Conservation (phyloP, 1,140 invertebrate species). For the Pectinophora gossypiella region DNA sequence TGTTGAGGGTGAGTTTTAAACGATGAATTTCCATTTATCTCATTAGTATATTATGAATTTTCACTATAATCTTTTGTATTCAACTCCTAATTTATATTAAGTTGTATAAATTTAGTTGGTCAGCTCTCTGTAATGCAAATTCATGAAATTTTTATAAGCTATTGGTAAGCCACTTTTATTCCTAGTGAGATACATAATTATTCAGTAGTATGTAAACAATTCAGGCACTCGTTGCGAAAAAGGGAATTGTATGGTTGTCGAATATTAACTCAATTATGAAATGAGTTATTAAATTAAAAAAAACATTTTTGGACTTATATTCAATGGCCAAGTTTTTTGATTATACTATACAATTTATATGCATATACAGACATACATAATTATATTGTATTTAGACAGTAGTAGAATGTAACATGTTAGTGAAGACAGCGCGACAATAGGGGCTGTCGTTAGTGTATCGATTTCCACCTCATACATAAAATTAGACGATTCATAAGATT, state of each 20-base stretch:
- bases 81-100: slow-evolving; percentile 45
- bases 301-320: slow-evolving; percentile 39
- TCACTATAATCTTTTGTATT: slow-evolving; percentile 32
- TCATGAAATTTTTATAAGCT: slow-evolving; percentile 32
- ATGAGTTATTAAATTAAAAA: slow-evolving; percentile 7
- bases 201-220: slow-evolving; percentile 12
- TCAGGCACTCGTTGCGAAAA: slow-evolving; percentile 16
- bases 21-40: slow-evolving; percentile 48
- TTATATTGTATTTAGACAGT: slow-evolving; percentile 61
- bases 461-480: slow-evolving; percentile 47
- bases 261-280: not conserved
- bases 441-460: slow-evolving; percentile 37
- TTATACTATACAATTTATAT: slow-evolving; percentile 66
- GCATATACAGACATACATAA: slow-evolving; percentile 62
- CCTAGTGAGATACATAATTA: slow-evolving; percentile 37
- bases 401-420: slow-evolving; percentile 64
- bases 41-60: slow-evolving; percentile 40
- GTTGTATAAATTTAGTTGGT: slow-evolving; percentile 63
- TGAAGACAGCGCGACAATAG: slow-evolving; percentile 27
- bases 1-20: slow-evolving; percentile 45
- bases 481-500: slow-evolving; percentile 54
- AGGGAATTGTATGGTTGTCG: slow-evolving; percentile 2
- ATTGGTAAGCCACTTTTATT: slow-evolving; percentile 28
- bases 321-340: slow-evolving; percentile 64
- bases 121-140: slow-evolving; percentile 55